A percentile compares a stretch with the other conserved stretches of the same genome.
Evolutionary conservation across 2,888 invertebrate genomes (phyloP).

Genomic region (Drosophila kambysellisi): DNA sequence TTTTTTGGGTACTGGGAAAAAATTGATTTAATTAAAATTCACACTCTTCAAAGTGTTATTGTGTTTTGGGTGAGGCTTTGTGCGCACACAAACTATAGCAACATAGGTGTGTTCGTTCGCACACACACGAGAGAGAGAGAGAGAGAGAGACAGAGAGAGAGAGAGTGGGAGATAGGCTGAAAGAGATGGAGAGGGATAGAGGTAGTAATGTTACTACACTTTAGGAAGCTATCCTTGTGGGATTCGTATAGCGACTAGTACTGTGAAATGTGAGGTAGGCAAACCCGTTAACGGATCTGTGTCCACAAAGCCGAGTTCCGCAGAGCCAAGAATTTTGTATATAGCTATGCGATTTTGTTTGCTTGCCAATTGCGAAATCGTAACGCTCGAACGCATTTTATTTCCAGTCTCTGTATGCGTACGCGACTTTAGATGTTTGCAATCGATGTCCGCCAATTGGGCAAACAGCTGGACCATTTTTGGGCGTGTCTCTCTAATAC

Average conservation of each 20-base stretch:
- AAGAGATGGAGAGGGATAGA: not conserved
- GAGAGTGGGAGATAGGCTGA: not conserved
- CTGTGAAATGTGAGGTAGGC: conserved; percentile 36
- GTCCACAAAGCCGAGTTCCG: conserved; percentile 17
- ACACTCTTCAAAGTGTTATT: conserved; percentile 20
- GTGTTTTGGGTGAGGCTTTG: conserved; percentile 4
- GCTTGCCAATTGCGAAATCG: conserved; percentile 76
- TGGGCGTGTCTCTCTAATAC: conserved; percentile 55
- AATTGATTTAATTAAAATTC: conserved; percentile 34
- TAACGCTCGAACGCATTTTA: conserved; percentile 71
- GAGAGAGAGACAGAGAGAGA: not conserved
- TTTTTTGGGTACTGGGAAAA: conserved; percentile 9
- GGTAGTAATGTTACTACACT: not conserved
- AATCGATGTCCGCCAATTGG: conserved; percentile 57
- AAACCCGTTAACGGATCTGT: conserved; percentile 25
- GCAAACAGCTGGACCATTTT: conserved; percentile 63
- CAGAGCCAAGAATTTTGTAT: conserved; percentile 29
- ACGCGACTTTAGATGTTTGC: conserved; percentile 59
- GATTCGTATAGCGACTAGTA: not conserved
- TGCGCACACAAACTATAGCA: not conserved
- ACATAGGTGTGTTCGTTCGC: not conserved
- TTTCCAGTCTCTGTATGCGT: conserved; percentile 54
- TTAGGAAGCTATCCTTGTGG: not conserved
- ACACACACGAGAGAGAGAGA: not conserved
- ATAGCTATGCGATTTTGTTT: conserved; percentile 64